phyloP scores from a whole-genome alignment of 1,140 invertebrate genomes.

The Platyura marginata region DNA sequence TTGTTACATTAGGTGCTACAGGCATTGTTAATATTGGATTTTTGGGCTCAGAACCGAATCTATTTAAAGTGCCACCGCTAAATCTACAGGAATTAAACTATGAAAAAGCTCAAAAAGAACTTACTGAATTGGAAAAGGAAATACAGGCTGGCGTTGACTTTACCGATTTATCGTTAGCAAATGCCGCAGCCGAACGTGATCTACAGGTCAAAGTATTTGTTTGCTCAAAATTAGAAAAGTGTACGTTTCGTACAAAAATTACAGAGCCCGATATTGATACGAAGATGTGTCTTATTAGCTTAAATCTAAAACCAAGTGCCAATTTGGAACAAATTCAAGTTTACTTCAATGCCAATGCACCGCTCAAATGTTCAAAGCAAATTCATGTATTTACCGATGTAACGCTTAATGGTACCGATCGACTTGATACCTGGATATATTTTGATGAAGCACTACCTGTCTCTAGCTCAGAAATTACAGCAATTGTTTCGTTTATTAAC shows the following conservation, averaged over 20 bases:
- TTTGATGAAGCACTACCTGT: slow-evolving; percentile 14
- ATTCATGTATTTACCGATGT: slow-evolving; percentile 14
- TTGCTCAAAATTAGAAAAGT: slow-evolving; percentile 9
- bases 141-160: slow-evolving; percentile 20
- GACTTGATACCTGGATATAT: slow-evolving; percentile 15
- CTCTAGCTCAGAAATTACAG: slow-evolving; percentile 11
- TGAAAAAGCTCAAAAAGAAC: slow-evolving; percentile 16
- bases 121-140: slow-evolving; percentile 22
- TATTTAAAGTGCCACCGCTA: slow-evolving; percentile 19
- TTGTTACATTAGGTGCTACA: slow-evolving; percentile 14
- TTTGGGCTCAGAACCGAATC: slow-evolving; percentile 17
- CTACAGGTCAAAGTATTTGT: slow-evolving; percentile 15
- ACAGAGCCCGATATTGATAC: slow-evolving; percentile 11
- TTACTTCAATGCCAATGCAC: slow-evolving; percentile 10
- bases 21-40: slow-evolving; percentile 17
- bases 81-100: slow-evolving; percentile 17
- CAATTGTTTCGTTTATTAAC: slow-evolving; percentile 16
- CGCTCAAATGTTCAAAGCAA: slow-evolving; percentile 14
- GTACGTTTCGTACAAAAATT: slow-evolving; percentile 4
- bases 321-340: slow-evolving; percentile 17
- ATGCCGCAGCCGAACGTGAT: slow-evolving; percentile 9
- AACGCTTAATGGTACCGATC: slow-evolving; percentile 7
- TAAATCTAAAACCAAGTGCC: slow-evolving; percentile 11
- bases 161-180: slow-evolving; percentile 11
- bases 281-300: slow-evolving; percentile 12